phyloP scores from a whole-genome alignment of 2,113 vertebrate genomes.

The Chaetops frenatus region DNA sequence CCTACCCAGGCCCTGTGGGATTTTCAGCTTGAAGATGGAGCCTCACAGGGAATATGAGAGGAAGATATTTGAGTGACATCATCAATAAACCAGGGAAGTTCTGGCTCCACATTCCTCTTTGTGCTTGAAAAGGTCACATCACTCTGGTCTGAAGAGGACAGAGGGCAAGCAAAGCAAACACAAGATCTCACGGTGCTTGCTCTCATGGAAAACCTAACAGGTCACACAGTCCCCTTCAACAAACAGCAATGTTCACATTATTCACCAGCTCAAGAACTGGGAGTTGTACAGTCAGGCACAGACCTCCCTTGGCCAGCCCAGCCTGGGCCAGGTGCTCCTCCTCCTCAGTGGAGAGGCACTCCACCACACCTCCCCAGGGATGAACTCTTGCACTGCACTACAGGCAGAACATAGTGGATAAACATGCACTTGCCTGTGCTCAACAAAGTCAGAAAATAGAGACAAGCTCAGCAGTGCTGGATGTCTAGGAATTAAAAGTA shows the following conservation, averaged over 20 bases:
- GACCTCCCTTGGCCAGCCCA: fast-evolving
- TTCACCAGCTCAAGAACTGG: neutral
- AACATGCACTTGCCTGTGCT: neutral
- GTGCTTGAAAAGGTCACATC: neutral
- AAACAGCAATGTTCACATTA: no score
- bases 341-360: fast-evolving
- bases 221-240: neutral
- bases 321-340: neutral
- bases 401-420: neutral
- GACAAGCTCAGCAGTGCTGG: neutral
- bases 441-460: neutral
- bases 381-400: fast-evolving
- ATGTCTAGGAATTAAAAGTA: neutral
- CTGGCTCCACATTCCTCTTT: neutral
- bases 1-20: neutral
- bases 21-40: neutral
- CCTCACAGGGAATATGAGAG: neutral
- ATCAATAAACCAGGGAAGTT: neutral
- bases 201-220: neutral
- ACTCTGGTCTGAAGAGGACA: neutral
- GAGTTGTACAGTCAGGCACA: neutral
- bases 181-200: neutral
- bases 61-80: neutral
- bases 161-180: neutral
- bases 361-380: neutral